phyloP scores from a whole-genome alignment of 2,888 invertebrate genomes.

The Agonopterix alstromeriana region DNA sequence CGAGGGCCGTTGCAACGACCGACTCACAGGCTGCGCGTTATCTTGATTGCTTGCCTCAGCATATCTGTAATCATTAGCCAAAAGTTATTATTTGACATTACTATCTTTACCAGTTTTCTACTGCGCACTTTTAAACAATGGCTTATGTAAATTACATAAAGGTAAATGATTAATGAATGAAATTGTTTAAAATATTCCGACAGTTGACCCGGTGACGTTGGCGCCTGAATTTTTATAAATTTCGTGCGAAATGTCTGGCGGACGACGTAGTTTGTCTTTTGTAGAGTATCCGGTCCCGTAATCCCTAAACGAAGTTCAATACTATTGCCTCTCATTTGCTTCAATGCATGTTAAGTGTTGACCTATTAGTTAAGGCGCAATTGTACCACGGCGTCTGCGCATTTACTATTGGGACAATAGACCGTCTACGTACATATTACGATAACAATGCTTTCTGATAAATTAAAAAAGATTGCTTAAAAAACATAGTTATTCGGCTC shows the following conservation, averaged over 20 bases:
- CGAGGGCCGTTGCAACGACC: constrained; percentile 32
- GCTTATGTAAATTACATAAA: constrained; percentile 29
- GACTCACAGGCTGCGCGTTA: constrained; percentile 32
- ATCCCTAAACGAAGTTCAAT: no score
- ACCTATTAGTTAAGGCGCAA: no score
- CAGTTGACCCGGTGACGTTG: constrained; percentile 31
- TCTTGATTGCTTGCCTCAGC: constrained; percentile 23
- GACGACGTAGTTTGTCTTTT: constrained; percentile 23
- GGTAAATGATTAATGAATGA: constrained; percentile 45
- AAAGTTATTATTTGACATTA: not conserved
- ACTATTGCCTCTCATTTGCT: no score
- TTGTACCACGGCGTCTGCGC: no score
- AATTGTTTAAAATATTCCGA: constrained; percentile 46
- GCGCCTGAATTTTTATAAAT: not conserved
- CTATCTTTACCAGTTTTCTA: constrained; percentile 6
- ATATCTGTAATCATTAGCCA: constrained; percentile 19
- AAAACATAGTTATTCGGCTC: no score
- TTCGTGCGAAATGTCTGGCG: constrained; percentile 19
- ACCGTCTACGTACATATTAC: no score
- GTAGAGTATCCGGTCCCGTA: no score
- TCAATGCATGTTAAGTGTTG: no score
- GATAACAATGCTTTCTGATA: no score
- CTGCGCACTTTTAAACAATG: constrained; percentile 17
- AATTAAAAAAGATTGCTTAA: no score
- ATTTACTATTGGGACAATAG: no score